Conservation (phyloP, 2,797 vertebrate species). For the Liparis tanakae region DNA sequence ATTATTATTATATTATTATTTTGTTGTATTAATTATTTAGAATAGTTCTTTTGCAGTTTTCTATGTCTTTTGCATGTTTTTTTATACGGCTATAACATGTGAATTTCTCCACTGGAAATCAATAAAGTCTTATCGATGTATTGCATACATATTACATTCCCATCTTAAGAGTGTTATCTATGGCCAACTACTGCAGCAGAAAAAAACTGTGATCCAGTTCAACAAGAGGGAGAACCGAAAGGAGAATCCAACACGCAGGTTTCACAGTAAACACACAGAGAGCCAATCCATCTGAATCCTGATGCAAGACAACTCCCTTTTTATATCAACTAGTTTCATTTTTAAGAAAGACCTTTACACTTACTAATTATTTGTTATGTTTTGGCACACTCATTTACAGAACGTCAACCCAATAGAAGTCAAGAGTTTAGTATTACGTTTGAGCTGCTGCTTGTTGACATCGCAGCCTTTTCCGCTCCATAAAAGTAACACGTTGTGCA, state of each 20-base stretch:
- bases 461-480: background rate
- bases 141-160: conserved; percentile 9
- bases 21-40: background rate
- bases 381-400: conserved; percentile 9
- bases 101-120: background rate
- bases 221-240: conserved; percentile 61
- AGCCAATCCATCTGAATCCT: conserved; percentile 73
- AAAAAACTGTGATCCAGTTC: conserved; percentile 35
- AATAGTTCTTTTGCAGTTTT: background rate
- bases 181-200: conserved; percentile 16
- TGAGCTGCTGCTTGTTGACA: background rate
- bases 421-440: background rate
- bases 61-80: background rate
- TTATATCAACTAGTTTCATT: conserved; percentile 53
- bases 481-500: background rate
- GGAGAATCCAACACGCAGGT: conserved; percentile 71
- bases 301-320: conserved; percentile 53
- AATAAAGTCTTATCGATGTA: background rate
- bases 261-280: conserved; percentile 68
- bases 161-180: background rate
- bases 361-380: background rate
- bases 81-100: background rate
- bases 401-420: background rate
- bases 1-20: background rate
- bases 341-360: background rate